Evolutionary conservation across 2,888 invertebrate species (phyloP).

Genomic region (Drosophila monieri): DNA sequence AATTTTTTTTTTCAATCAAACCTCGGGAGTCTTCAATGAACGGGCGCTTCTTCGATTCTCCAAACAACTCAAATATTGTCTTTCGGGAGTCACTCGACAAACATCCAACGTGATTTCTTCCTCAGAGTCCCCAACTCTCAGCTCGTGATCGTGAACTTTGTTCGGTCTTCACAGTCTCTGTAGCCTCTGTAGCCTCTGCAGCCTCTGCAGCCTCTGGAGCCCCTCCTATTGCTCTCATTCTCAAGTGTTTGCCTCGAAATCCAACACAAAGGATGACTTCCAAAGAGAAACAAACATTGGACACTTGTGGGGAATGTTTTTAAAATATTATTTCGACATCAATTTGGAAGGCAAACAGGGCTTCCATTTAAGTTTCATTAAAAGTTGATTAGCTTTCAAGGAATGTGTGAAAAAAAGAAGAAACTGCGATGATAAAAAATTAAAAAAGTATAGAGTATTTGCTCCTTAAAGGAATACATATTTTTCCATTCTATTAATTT

Average conservation of each 20-base stretch:
- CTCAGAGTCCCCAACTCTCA: neutral
- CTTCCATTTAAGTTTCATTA: too few relatives aligned
- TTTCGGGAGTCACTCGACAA: neutral
- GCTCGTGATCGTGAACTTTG: constrained; percentile 18
- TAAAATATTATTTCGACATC: neutral
- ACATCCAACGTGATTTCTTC: constrained; percentile 3
- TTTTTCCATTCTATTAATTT: too few relatives aligned
- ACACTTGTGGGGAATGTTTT: constrained; percentile 4
- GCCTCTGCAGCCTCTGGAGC: too few relatives aligned
- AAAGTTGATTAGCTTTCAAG: too few relatives aligned
- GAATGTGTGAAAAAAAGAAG: too few relatives aligned
- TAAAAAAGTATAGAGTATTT: too few relatives aligned
- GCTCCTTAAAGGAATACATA: too few relatives aligned
- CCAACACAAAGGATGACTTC: neutral
- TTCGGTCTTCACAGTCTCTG: neutral
- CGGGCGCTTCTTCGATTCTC: neutral
- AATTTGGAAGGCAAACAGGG: neutral
- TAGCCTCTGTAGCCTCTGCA: too few relatives aligned
- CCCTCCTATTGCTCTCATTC: too few relatives aligned
- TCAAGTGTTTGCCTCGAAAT: neutral
- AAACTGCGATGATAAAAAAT: too few relatives aligned
- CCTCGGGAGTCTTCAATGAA: constrained; percentile 28
- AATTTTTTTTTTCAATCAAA: neutral
- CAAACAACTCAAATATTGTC: constrained; percentile 4
- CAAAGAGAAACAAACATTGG: neutral